Conservation (phyloP, 2,113 vertebrate species). For the Oreotrochilus melanogaster region DNA sequence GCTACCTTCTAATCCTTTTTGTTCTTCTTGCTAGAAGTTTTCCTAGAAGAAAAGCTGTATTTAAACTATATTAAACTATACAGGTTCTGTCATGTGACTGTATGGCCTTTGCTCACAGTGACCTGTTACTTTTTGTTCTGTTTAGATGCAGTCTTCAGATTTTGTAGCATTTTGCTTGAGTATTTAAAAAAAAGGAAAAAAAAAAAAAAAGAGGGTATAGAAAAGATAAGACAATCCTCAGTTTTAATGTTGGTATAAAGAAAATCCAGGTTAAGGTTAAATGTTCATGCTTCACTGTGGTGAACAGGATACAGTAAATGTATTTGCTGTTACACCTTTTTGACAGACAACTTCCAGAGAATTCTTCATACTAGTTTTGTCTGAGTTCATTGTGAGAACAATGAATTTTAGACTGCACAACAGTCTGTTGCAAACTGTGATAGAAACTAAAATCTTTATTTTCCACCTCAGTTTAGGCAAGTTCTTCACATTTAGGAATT, state of each 20-base stretch:
- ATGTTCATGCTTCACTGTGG: neutral
- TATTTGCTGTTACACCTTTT: neutral
- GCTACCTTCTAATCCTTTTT: neutral
- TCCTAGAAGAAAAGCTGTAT: neutral
- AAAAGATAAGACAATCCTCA: neutral
- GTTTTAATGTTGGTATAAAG: neutral
- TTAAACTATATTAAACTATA: neutral
- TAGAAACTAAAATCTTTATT: neutral
- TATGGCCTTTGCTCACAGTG: neutral
- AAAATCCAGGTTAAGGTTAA: neutral
- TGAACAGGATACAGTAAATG: neutral
- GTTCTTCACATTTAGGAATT: neutral
- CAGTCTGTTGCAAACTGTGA: neutral
- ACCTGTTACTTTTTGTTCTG: neutral
- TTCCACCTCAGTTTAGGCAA: neutral
- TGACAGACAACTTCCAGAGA: neutral
- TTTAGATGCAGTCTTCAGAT: neutral
- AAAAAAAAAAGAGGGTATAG: neutral
- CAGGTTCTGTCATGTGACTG: neutral
- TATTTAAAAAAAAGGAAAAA: neutral
- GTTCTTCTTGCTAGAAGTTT: neutral
- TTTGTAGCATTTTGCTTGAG: neutral
- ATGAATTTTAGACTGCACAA: neutral
- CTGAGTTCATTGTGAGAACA: neutral
- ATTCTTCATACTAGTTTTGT: neutral